Conservation (phyloP, 2,113 vertebrate species). For the Ophiodon elongatus region DNA sequence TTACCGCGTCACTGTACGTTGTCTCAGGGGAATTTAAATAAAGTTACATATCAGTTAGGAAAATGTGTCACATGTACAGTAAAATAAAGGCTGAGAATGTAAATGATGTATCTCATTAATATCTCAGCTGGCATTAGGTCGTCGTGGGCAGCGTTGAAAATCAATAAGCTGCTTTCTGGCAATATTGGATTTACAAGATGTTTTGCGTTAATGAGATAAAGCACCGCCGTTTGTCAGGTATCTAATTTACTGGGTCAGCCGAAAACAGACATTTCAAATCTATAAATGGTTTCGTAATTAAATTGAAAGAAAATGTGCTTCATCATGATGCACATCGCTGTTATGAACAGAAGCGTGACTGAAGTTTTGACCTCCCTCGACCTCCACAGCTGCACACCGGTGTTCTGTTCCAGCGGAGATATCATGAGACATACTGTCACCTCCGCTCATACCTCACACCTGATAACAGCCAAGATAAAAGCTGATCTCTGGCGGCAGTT, state of each 20-base stretch:
- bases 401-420: background rate
- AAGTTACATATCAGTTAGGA: background rate
- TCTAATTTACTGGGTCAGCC: background rate
- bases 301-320: background rate
- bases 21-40: too few species aligned
- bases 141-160: background rate
- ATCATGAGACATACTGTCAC: conserved; percentile 44
- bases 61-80: background rate
- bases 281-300: background rate
- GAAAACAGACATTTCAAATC: conserved; percentile 7
- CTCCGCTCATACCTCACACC: conserved; percentile 58
- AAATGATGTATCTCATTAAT: background rate
- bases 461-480: conserved; percentile 59
- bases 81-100: background rate
- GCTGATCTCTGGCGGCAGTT: conserved; percentile 1
- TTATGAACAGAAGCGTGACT: too few species aligned
- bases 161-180: conserved; percentile 33
- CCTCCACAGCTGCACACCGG: background rate
- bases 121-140: conserved; percentile 18
- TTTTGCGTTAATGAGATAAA: conserved; percentile 41
- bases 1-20: too few species aligned
- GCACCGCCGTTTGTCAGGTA: background rate
- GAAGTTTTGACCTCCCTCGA: background rate
- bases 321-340: background rate
- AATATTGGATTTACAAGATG: conserved; percentile 3